These are phyloP conservation scores for Indicator maculatus DNA, from an alignment of 2,113 vertebrate genomes.

Conservation along the genomic window DNA sequence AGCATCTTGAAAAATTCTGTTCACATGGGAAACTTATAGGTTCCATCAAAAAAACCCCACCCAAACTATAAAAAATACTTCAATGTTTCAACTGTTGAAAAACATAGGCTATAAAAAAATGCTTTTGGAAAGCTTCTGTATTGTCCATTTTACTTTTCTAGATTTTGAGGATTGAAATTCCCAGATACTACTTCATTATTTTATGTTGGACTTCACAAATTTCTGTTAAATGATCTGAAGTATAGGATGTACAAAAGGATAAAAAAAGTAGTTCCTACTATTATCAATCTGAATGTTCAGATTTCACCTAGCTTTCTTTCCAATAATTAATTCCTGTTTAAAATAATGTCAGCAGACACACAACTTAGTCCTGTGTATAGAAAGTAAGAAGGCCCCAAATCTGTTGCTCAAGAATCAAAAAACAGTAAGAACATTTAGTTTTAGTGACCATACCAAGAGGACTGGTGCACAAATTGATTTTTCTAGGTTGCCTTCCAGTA, in stretches of 20 bases:
- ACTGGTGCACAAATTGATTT: too few species aligned
- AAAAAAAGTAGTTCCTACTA: not conserved
- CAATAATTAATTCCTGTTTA: too few species aligned
- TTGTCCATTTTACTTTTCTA: not conserved
- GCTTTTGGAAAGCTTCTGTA: slow-evolving; percentile 46
- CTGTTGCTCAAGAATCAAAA: too few species aligned
- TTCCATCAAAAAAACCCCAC: slow-evolving; percentile 31
- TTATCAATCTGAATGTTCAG: not conserved
- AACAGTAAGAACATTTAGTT: too few species aligned
- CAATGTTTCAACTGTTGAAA: not conserved
- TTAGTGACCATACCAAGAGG: too few species aligned
- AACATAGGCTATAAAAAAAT: slow-evolving; percentile 42
- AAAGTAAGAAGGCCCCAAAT: too few species aligned
- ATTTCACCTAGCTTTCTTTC: not conserved
- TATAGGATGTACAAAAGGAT: not conserved
- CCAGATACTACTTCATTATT: slow-evolving; percentile 14
- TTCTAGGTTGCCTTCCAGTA: too few species aligned
- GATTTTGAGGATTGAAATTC: not conserved
- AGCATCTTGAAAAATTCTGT: not conserved
- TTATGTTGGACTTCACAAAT: not conserved
- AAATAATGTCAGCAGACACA: too few species aligned
- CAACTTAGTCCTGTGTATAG: too few species aligned
- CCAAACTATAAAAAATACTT: not conserved
- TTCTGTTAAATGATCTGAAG: not conserved
- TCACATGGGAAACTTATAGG: not conserved